Evolutionary conservation across 2,888 invertebrate species (phyloP).

Genomic region (Parnassius smintheus): DNA sequence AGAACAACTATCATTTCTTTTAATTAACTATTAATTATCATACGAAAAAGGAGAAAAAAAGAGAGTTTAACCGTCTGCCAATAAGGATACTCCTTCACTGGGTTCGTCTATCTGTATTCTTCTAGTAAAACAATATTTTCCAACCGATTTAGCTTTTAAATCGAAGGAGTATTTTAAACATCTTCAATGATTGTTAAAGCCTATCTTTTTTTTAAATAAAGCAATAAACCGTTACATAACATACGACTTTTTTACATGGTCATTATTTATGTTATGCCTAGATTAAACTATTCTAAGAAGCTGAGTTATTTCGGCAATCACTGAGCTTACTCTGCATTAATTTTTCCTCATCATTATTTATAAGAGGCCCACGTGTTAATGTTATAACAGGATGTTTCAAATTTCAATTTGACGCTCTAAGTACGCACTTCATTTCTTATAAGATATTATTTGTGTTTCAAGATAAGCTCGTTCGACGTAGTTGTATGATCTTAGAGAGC

Average conservation of each 20-base stretch:
- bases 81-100: no score
- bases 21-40: not conserved
- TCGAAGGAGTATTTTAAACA: no score
- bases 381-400: constrained; percentile 74
- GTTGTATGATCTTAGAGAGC: constrained; percentile 50
- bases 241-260: no score
- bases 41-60: no score
- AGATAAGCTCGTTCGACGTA: constrained; percentile 55
- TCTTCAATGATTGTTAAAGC: no score
- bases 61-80: no score
- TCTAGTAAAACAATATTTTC: no score
- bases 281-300: constrained; percentile 31
- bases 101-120: no score
- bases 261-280: not conserved
- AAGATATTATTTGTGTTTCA: constrained; percentile 67
- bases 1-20: constrained; percentile 29
- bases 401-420: constrained; percentile 62
- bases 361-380: constrained; percentile 67
- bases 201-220: no score
- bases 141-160: no score
- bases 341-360: constrained; percentile 69
- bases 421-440: constrained; percentile 70
- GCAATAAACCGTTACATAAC: no score
- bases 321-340: constrained; percentile 53
- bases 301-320: constrained; percentile 44